phyloP scores from a whole-genome alignment of 2,888 invertebrate species.

The Hyposoter dolosus region DNA sequence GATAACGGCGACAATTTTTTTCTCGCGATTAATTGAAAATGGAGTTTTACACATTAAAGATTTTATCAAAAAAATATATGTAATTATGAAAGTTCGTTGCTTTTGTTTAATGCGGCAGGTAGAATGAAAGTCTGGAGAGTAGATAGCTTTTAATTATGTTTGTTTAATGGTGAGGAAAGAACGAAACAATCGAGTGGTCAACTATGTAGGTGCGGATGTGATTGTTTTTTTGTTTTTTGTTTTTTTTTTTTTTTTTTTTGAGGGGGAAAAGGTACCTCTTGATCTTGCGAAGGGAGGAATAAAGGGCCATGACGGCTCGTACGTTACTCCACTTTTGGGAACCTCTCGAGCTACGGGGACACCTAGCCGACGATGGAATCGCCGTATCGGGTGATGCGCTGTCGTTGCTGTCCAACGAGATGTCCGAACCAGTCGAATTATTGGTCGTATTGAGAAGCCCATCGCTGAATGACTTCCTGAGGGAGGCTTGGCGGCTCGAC shows the following conservation, averaged over 20 bases:
- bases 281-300: constrained; percentile 95
- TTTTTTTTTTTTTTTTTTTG: constrained; percentile 43
- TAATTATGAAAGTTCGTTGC: not conserved
- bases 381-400: constrained; percentile 81
- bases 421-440: constrained; percentile 78
- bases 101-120: constrained; percentile 5
- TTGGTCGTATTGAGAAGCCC: constrained; percentile 76
- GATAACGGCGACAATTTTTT: not conserved
- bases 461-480: constrained; percentile 76
- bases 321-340: constrained; percentile 94
- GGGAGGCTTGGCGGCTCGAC: constrained; percentile 70
- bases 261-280: constrained; percentile 89
- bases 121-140: not conserved
- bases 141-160: constrained; percentile 13
- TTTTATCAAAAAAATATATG: not conserved
- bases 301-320: constrained; percentile 95
- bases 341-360: constrained; percentile 81
- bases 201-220: constrained; percentile 64
- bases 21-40: not conserved
- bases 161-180: constrained; percentile 33
- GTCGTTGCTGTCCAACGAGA: constrained; percentile 81
- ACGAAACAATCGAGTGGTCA: constrained; percentile 50
- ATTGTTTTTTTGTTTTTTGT: constrained; percentile 19
- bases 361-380: constrained; percentile 76
- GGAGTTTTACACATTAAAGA: not conserved